phyloP scores from a whole-genome alignment of 2,888 invertebrate genomes.

The Lasioglossum pauxillum region DNA sequence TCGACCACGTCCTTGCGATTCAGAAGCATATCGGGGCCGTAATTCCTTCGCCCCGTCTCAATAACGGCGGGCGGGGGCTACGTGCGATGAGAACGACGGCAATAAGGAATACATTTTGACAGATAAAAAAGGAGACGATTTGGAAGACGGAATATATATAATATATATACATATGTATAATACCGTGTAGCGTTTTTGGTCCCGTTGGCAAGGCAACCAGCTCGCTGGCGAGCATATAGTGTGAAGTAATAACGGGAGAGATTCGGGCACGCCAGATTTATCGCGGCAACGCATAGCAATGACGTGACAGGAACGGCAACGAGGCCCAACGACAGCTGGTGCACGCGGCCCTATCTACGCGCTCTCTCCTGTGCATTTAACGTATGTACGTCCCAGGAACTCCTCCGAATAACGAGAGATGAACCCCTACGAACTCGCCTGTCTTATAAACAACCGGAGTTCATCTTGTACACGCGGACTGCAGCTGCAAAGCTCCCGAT shows the following conservation, averaged over 20 bases:
- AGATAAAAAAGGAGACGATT: background rate
- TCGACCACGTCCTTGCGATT: constrained; percentile 34
- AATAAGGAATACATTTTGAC: constrained; percentile 43
- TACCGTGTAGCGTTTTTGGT: background rate
- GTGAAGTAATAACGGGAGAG: constrained; percentile 73
- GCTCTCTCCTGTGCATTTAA: constrained; percentile 33
- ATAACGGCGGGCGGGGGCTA: constrained; percentile 16
- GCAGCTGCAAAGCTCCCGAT: too few relatives aligned
- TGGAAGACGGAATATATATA: constrained; percentile 35
- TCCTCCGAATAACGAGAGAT: constrained; percentile 18
- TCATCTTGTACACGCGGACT: background rate
- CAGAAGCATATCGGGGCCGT: constrained; percentile 22
- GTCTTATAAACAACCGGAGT: constrained; percentile 18
- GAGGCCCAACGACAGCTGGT: constrained; percentile 75
- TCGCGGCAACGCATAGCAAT: constrained; percentile 72
- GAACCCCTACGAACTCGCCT: constrained; percentile 13
- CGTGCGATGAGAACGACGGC: constrained; percentile 48
- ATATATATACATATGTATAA: background rate
- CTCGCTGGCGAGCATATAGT: constrained; percentile 46
- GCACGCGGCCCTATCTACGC: constrained; percentile 44
- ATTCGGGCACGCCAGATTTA: constrained; percentile 76
- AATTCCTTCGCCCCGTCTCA: constrained; percentile 26
- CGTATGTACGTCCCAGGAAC: constrained; percentile 23
- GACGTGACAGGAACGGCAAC: constrained; percentile 77
- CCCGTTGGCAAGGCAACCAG: constrained; percentile 7